A percentile compares a stretch with the other conserved stretches of the same genome.
Conservation (phyloP, 2,888 invertebrate species). For the Aromia moschata region DNA sequence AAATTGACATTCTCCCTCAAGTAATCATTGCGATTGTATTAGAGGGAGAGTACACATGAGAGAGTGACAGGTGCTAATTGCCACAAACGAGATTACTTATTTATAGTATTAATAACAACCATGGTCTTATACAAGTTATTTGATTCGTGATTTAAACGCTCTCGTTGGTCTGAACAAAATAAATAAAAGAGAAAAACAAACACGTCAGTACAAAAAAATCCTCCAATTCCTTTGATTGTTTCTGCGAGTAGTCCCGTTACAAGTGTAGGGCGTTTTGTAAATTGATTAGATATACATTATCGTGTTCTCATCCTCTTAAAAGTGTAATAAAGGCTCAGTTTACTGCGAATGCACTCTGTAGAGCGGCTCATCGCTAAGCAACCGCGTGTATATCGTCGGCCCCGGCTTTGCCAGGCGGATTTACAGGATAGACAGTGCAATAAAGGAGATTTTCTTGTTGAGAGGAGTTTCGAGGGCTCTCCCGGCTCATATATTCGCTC, state of each 20-base stretch:
- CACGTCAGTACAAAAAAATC: no score
- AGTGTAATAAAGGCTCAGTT: constrained; percentile 56
- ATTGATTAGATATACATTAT: constrained; percentile 45
- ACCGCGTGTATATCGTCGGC: constrained; percentile 42
- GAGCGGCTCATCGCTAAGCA: constrained; percentile 52
- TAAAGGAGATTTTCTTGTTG: constrained; percentile 64
- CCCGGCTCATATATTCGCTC: constrained; percentile 60
- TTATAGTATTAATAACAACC: no score
- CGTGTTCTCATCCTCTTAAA: constrained; percentile 55
- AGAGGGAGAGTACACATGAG: no score
- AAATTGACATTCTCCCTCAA: no score
- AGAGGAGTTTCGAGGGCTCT: constrained; percentile 60
- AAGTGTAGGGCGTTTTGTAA: constrained; percentile 35
- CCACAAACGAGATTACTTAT: no score
- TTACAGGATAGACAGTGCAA: constrained; percentile 54
- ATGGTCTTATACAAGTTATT: no score
- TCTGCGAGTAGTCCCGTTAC: constrained; percentile 26
- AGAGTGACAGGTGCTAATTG: no score
- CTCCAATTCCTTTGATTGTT: no score
- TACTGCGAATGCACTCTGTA: constrained; percentile 45
- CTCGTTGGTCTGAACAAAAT: no score
- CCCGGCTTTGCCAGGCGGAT: constrained; percentile 51
- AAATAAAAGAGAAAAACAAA: no score
- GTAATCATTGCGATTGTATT: no score
- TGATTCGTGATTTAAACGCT: no score